These are phyloP conservation scores for Eurosta solidaginis DNA, from an alignment of 1,140 invertebrate species.

Conservation along the genomic window DNA sequence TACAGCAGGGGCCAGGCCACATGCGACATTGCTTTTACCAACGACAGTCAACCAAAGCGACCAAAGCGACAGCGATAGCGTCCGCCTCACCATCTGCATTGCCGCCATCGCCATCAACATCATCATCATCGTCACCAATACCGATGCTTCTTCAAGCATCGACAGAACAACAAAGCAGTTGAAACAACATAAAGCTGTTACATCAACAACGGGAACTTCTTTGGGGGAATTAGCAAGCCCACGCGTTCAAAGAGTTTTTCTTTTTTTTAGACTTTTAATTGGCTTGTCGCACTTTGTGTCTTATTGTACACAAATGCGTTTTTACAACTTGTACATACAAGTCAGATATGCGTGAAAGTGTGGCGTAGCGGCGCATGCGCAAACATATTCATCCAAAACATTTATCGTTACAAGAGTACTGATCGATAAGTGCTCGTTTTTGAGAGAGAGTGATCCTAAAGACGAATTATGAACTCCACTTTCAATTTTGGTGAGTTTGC, in stretches of 20 bases:
- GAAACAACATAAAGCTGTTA: not conserved
- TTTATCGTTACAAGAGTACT: not conserved
- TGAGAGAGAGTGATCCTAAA: too few species aligned
- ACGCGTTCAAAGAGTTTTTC: not conserved
- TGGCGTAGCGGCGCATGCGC: not conserved
- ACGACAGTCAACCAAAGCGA: not conserved
- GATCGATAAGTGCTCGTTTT: too few species aligned
- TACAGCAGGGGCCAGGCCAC: not conserved
- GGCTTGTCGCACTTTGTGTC: constrained; percentile 46
- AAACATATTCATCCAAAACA: not conserved
- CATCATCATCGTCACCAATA: not conserved
- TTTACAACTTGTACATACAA: constrained; percentile 5
- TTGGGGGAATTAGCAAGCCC: constrained; percentile 14
- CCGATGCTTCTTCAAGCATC: not conserved
- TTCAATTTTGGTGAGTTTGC: too few species aligned
- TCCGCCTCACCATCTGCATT: too few species aligned
- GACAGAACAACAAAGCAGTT: too few species aligned
- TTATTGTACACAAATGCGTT: constrained; percentile 9
- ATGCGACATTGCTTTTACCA: constrained; percentile 31
- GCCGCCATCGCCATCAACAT: not conserved
- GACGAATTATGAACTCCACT: too few species aligned
- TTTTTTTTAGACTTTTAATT: constrained; percentile 52
- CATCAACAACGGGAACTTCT: not conserved
- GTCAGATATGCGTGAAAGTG: not conserved
- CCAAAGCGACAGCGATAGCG: not conserved